Conservation (phyloP, 2,888 invertebrate species). For the Xestoiulus laeticollis region DNA sequence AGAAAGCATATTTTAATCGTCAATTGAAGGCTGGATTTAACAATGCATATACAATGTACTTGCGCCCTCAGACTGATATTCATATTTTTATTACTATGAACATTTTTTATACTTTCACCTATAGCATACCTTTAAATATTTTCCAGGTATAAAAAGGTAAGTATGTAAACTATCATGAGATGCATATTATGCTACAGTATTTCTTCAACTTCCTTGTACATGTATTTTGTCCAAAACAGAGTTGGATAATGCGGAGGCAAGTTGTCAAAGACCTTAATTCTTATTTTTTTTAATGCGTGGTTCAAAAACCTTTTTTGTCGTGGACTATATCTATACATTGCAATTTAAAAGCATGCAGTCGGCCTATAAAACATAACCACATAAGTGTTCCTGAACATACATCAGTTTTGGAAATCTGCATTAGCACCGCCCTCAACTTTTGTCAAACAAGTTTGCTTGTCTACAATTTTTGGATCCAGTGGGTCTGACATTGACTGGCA, state of each 20-base stretch:
- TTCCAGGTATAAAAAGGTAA: not conserved
- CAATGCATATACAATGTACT: not conserved
- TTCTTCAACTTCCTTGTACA: not conserved
- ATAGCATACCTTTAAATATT: not conserved
- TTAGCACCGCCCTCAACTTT: not conserved
- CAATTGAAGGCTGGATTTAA: not conserved
- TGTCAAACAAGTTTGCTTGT: not conserved
- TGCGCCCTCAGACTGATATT: not conserved
- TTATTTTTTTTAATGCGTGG: too few relatives aligned
- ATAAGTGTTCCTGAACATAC: not conserved
- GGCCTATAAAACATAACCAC: not conserved
- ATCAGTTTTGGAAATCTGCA: slow-evolving; percentile 19
- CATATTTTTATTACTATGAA: not conserved
- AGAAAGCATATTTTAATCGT: not conserved
- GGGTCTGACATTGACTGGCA: slow-evolving; percentile 16
- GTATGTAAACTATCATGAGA: not conserved
- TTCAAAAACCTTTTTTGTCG: not conserved
- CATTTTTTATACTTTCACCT: not conserved
- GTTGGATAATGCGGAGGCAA: not conserved
- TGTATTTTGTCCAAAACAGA: not conserved
- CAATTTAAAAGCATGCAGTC: not conserved
- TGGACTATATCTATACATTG: not conserved
- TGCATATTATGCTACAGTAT: not conserved
- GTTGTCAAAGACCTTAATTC: not conserved
- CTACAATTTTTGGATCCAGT: not conserved